Conservation (phyloP, 2,888 invertebrate species). For the Gibbula magus region DNA sequence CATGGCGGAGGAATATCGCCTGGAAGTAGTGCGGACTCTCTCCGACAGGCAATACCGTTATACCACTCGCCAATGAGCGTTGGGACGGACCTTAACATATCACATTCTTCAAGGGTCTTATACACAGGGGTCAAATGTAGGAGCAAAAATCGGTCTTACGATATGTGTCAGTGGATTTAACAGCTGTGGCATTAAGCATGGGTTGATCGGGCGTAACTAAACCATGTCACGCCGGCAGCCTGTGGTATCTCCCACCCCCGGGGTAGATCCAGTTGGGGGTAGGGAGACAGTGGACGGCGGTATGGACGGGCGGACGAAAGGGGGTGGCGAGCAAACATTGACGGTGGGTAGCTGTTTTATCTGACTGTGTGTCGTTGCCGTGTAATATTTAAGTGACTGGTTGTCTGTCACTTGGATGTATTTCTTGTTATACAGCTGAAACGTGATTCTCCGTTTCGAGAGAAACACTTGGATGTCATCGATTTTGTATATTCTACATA, state of each 20-base stretch:
- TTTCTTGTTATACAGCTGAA: too few species aligned
- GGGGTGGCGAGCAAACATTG: conserved; percentile 24
- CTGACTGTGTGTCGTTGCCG: too few species aligned
- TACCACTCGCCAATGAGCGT: not conserved
- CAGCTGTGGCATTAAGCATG: not conserved
- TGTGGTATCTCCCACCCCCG: not conserved
- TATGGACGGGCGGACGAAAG: conserved; percentile 21
- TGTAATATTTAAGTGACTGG: too few species aligned
- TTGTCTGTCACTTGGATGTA: too few species aligned
- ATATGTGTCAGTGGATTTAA: not conserved
- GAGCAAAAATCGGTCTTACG: not conserved
- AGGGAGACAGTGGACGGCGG: not conserved
- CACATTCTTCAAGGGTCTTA: not conserved
- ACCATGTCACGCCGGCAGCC: not conserved
- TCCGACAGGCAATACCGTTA: not conserved
- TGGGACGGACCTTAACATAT: not conserved
- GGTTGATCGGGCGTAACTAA: not conserved
- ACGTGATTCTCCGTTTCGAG: too few species aligned
- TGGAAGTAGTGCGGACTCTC: not conserved
- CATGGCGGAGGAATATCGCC: not conserved
- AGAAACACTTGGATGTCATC: too few species aligned
- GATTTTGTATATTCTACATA: too few species aligned
- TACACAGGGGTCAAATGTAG: not conserved
- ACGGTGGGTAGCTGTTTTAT: conserved; percentile 1
- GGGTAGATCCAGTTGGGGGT: not conserved